Conservation (phyloP, 2,113 vertebrate species). For the Vimba vimba region DNA sequence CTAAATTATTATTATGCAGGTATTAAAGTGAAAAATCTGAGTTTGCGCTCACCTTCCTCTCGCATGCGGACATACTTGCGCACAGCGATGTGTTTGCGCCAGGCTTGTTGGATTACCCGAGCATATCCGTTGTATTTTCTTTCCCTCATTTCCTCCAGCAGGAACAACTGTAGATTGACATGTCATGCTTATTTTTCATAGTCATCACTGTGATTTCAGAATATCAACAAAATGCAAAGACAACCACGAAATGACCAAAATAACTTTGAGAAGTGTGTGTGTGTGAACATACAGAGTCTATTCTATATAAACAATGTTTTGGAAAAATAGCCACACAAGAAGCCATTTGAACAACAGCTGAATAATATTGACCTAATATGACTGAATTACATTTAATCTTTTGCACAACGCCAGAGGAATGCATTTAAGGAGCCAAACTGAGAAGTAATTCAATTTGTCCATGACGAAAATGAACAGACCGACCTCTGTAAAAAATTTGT, state of each 20-base stretch:
- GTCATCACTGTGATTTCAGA: background rate
- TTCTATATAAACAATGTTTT: background rate
- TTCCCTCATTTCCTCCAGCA: conserved; percentile 79
- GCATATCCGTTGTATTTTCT: conserved; percentile 81
- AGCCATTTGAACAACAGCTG: background rate
- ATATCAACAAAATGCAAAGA: background rate
- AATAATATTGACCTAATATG: background rate
- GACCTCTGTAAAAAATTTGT: background rate
- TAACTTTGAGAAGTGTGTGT: background rate
- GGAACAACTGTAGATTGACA: conserved; percentile 68
- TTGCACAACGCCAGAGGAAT: background rate
- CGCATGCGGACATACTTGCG: conserved; percentile 84
- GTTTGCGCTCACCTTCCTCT: conserved; percentile 77
- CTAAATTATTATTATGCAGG: background rate
- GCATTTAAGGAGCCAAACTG: background rate
- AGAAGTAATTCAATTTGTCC: conserved; percentile 24
- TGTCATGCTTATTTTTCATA: background rate
- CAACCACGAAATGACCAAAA: background rate
- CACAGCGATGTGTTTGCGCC: conserved; percentile 83
- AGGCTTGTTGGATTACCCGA: conserved; percentile 84
- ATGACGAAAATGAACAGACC: conserved; percentile 22
- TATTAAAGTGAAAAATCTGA: background rate
- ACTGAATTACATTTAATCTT: conserved; percentile 19
- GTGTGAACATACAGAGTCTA: background rate
- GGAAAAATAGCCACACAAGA: background rate